Evolutionary conservation across 1,140 invertebrate genomes (phyloP).

Genomic region (Drosophila sturtevanti): DNA sequence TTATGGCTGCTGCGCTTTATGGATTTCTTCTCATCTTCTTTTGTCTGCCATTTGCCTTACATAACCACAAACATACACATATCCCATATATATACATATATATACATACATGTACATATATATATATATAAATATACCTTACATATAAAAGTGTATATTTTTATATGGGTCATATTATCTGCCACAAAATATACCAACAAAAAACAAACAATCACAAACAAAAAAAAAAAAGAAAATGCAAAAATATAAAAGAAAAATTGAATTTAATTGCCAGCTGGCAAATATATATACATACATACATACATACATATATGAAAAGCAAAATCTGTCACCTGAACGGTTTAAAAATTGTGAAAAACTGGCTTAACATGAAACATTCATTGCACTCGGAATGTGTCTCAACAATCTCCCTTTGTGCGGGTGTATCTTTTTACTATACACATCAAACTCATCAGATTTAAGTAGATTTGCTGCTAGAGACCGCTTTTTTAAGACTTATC

Average conservation of each 20-base stretch:
- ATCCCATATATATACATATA: no score
- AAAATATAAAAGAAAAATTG: conserved; percentile 32
- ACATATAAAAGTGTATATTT: conserved; percentile 12
- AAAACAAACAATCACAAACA: neutral
- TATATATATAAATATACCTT: conserved; percentile 5
- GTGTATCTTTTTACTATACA: neutral
- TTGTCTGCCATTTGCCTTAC: conserved; percentile 45
- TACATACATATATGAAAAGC: neutral
- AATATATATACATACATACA: neutral
- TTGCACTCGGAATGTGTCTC: neutral
- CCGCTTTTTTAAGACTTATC: no score
- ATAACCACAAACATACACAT: conserved; percentile 61
- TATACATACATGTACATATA: conserved; percentile 3
- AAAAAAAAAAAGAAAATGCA: conserved; percentile 5
- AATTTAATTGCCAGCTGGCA: conserved; percentile 58
- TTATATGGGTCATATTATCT: conserved; percentile 30
- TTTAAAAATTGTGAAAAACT: conserved; percentile 31
- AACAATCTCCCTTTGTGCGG: neutral
- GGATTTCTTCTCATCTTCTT: conserved; percentile 63
- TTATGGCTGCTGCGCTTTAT: conserved; percentile 80
- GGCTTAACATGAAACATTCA: conserved; percentile 1
- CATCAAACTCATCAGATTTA: neutral
- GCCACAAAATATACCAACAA: conserved; percentile 1
- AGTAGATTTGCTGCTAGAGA: neutral
- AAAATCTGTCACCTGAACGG: conserved; percentile 33